Base-by-base conservation (phyloP, 2,888 invertebrate species). In the Cataglyphis cursor region DNA sequence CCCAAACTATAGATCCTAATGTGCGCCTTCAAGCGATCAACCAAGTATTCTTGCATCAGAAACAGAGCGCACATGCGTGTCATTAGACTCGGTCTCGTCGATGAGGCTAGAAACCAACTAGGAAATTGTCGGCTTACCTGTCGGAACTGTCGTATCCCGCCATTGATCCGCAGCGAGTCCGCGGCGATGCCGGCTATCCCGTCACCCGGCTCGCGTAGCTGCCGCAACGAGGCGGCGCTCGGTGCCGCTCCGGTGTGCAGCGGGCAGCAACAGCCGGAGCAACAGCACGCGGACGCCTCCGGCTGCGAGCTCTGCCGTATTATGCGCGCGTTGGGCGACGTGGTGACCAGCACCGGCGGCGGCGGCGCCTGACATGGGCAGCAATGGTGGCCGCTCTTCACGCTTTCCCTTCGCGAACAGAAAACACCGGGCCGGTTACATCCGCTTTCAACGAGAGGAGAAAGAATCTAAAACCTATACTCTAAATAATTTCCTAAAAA, bases 181-280 rank as follows among this genome's bases (percentile, higher is more conserved):
- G 98, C 98, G 31, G 99, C 99, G 93, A 99, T 99, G 94, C 98
- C 98, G 68, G 99, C 99, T 88, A 99, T 98, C 89, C 98, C 98
- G 94, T 98, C 98, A 86, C 97, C 96, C 65, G 97, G 97, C 95
- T 97, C 97, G 90, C 98, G 96, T 81, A 98, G 96, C 95, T 98
- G 98, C 93, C 98, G 97, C 93, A 98, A 95, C 59, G 98, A 98
- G 94, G 98, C 97, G 41, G 93, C 94, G 95, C 98, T 98, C 87
- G 97, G 97, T 91, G 97, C 97, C 62, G 95, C 95, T 91, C 96
- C 97, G 91, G 96, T 95, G 92, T 96, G 96, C 92, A 95, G 93
- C 72, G 95, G 94, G 86, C 95, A 94, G 88, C 93, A 93, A 87
- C 94, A 94, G 88, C 94, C 94, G 85, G 93, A 92, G 84, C 95